A percentile compares a stretch with the other conserved stretches of the same genome.
Conservation (phyloP, 2,888 invertebrate genomes). For the Cepaea hortensis region DNA sequence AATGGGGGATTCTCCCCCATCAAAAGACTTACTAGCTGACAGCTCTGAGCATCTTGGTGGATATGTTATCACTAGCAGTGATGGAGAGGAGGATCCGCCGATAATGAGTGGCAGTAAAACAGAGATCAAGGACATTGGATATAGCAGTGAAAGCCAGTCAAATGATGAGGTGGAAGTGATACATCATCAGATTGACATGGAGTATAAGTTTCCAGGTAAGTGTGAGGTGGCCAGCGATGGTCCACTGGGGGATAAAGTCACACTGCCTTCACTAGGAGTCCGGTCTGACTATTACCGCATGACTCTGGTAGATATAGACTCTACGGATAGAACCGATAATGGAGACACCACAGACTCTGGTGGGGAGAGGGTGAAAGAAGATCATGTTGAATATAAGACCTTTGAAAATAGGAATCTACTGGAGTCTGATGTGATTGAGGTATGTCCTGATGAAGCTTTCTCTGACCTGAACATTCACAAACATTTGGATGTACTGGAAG, state of each 20-base stretch:
- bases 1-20: constrained; percentile 58
- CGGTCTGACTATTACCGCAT: constrained; percentile 53
- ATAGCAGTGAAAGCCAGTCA: constrained; percentile 76
- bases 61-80: constrained; percentile 51
- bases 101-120: constrained; percentile 26
- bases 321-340: constrained; percentile 58
- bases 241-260: constrained; percentile 53
- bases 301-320: constrained; percentile 56
- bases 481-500: constrained; percentile 27
- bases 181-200: constrained; percentile 56
- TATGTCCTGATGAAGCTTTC: constrained; percentile 7
- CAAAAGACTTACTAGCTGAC: not conserved
- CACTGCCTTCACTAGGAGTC: constrained; percentile 36
- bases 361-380: constrained; percentile 29
- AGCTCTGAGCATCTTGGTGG: constrained; percentile 9
- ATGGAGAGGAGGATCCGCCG: constrained; percentile 48
- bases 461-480: not conserved
- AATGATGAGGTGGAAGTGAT: constrained; percentile 70
- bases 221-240: constrained; percentile 56
- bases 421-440: not conserved
- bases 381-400: not conserved
- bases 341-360: constrained; percentile 50
- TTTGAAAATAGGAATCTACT: not conserved
- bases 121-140: constrained; percentile 72
- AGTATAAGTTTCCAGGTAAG: constrained; percentile 53